These are phyloP conservation scores for Melanotaenia nigrans DNA, from an alignment of 2,797 vertebrate genomes.

Conservation along the genomic window DNA sequence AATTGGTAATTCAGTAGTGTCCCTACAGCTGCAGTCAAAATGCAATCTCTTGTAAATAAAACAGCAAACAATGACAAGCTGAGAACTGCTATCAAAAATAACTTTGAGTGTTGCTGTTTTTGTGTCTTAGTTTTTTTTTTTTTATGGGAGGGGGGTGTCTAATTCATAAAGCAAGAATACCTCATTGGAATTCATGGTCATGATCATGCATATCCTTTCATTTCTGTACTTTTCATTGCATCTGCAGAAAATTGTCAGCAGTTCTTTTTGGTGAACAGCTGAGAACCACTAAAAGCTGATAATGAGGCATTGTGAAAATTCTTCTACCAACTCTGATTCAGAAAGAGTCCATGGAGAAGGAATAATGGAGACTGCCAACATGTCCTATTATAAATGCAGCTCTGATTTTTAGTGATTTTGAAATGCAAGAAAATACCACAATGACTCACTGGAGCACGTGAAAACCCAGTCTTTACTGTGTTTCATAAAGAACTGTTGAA, in stretches of 20 bases:
- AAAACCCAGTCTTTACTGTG: neutral
- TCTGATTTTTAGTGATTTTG: conserved; percentile 8
- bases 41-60: conserved; percentile 38
- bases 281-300: conserved; percentile 59
- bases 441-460: conserved; percentile 7
- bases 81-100: conserved; percentile 45
- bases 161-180: conserved; percentile 33
- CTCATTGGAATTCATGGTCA: conserved; percentile 28
- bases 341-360: conserved; percentile 39
- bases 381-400: conserved; percentile 16
- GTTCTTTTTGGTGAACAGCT: conserved; percentile 33
- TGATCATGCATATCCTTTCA: conserved; percentile 32
- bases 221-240: conserved; percentile 35
- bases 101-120: conserved; percentile 32
- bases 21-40: conserved; percentile 38
- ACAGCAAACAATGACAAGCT: conserved; percentile 28
- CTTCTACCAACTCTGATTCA: conserved; percentile 54
- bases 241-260: conserved; percentile 29
- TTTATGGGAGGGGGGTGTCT: conserved; percentile 16
- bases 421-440: conserved; percentile 41
- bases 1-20: conserved; percentile 27
- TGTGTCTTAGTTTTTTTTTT: conserved; percentile 1
- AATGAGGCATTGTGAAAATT: conserved; percentile 66
- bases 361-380: conserved; percentile 55
- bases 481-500: conserved; percentile 22